A percentile compares a stretch with the other conserved stretches of the same genome.
Evolutionary conservation across 2,113 vertebrate species (phyloP).

Genomic region (Ranitomeya variabilis): DNA sequence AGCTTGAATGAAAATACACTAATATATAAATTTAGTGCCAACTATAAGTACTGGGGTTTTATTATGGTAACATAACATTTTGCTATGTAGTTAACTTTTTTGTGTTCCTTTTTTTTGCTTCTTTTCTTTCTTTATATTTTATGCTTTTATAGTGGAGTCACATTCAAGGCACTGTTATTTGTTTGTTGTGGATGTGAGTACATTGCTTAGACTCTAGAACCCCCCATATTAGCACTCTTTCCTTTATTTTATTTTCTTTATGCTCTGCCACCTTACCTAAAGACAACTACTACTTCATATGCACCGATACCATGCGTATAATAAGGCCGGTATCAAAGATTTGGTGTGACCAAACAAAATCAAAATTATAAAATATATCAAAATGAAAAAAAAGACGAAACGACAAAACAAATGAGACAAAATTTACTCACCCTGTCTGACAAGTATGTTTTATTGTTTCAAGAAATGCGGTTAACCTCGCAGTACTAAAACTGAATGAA

Average conservation of each 20-base stretch:
- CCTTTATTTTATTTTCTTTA: constrained; percentile 90
- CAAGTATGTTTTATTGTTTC: constrained; percentile 99
- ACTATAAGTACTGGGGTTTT: constrained; percentile 67
- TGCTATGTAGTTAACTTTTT: constrained; percentile 88
- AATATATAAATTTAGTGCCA: constrained; percentile 55
- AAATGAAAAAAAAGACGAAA: constrained; percentile 71
- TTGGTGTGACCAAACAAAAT: constrained; percentile 75
- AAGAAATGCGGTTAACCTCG: constrained; percentile 99
- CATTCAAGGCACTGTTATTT: constrained; percentile 96
- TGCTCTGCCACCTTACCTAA: constrained; percentile 93
- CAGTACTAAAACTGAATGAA: constrained; percentile 99
- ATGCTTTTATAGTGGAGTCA: constrained; percentile 86
- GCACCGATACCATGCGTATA: constrained; percentile 72
- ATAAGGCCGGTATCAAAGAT: constrained; percentile 76
- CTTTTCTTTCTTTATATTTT: constrained; percentile 85
- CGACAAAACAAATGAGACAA: constrained; percentile 66
- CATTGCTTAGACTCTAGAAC: constrained; percentile 88
- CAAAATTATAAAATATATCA: constrained; percentile 66
- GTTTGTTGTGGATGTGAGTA: constrained; percentile 98
- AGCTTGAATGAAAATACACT: constrained; percentile 42
- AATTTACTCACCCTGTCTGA: constrained; percentile 99
- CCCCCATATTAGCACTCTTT: constrained; percentile 92
- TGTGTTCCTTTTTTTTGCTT: constrained; percentile 90
- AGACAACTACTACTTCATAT: constrained; percentile 74
- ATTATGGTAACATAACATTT: constrained; percentile 56